phyloP scores from a whole-genome alignment of 2,797 vertebrate genomes.

The Crax fasciolata region DNA sequence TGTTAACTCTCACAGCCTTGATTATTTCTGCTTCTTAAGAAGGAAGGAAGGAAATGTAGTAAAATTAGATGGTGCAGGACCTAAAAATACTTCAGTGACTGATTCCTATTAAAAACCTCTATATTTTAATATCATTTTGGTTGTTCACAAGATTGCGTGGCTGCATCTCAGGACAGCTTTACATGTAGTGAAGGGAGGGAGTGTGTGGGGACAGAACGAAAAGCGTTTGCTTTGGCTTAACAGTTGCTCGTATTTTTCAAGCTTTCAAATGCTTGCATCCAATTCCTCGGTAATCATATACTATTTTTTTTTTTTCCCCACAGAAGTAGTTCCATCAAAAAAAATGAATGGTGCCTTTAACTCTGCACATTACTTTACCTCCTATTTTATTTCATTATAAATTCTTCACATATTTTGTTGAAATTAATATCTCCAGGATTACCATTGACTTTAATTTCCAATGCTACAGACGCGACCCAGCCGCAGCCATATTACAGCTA shows the following conservation, averaged over 20 bases:
- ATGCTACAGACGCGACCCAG: not conserved
- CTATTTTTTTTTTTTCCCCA: not conserved
- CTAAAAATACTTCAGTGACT: not conserved
- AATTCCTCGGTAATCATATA: not conserved
- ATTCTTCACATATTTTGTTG: not conserved
- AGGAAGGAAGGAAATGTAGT: not conserved
- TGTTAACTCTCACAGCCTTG: not conserved
- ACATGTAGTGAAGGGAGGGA: not conserved
- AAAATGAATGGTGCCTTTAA: not conserved
- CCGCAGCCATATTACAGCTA: not conserved
- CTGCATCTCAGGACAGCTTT: not conserved
- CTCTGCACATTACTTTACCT: not conserved
- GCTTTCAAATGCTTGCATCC: not conserved
- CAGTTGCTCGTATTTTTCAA: not conserved
- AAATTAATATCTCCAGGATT: not conserved
- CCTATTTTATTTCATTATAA: not conserved
- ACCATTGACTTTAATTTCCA: not conserved
- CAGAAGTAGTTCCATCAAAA: not conserved
- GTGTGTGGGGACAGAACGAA: not conserved
- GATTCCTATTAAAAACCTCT: not conserved
- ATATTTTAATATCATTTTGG: not conserved
- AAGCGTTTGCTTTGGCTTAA: not conserved
- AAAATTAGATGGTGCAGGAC: not conserved
- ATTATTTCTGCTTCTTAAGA: conserved; percentile 2
- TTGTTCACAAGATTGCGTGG: not conserved